Conservation (phyloP, 2,888 invertebrate species). For the Eilema depressum region DNA sequence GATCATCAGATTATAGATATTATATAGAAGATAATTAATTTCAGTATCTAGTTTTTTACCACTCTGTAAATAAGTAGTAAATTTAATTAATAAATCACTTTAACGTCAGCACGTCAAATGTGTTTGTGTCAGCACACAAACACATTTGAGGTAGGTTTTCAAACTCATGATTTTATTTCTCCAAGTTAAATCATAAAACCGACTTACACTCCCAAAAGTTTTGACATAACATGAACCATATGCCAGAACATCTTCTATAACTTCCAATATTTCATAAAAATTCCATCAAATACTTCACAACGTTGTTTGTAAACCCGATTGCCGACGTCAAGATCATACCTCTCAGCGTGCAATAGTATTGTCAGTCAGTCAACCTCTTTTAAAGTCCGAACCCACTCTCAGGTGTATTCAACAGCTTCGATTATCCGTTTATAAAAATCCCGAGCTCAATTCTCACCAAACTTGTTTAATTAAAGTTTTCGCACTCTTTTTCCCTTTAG, state of each 20-base stretch:
- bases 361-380: slow-evolving; percentile 61
- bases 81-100: no score
- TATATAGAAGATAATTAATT: no score
- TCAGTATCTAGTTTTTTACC: no score
- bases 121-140: no score
- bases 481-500: slow-evolving; percentile 86
- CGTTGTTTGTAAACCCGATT: slow-evolving; percentile 39
- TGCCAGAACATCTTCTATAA: slow-evolving; percentile 27
- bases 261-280: slow-evolving; percentile 42
- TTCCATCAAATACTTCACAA: slow-evolving; percentile 35
- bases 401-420: slow-evolving; percentile 81
- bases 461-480: slow-evolving; percentile 87
- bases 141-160: background rate
- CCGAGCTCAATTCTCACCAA: slow-evolving; percentile 81
- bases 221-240: slow-evolving; percentile 16
- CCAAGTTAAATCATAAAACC: background rate
- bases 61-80: no score
- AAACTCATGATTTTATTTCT: background rate
- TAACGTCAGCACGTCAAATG: no score
- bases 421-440: slow-evolving; percentile 86
- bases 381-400: slow-evolving; percentile 66
- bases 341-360: slow-evolving; percentile 44
- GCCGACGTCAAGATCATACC: slow-evolving; percentile 46
- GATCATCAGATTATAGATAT: no score
- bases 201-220: background rate